Evolutionary conservation across 2,888 invertebrate genomes (phyloP).

Genomic region (Cetonia aurata): DNA sequence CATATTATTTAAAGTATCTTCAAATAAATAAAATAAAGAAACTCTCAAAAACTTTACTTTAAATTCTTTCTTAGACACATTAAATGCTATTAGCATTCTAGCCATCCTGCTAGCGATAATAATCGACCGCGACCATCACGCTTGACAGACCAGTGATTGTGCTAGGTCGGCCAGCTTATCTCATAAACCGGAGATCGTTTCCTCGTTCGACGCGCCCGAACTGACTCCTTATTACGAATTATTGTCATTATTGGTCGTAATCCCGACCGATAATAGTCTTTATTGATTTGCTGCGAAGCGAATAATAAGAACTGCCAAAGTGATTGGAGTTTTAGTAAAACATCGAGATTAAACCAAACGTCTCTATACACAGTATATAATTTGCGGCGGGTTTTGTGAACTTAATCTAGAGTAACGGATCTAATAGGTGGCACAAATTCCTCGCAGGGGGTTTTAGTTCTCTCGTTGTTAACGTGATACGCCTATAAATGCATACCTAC

Average conservation of each 20-base stretch:
- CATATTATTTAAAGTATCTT: no score
- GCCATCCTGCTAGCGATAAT: background rate
- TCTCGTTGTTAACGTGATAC: background rate
- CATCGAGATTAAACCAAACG: slow-evolving; percentile 5
- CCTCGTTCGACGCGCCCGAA: slow-evolving; percentile 18
- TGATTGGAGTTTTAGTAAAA: slow-evolving; percentile 21
- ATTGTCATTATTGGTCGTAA: slow-evolving; percentile 26
- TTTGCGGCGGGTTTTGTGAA: slow-evolving; percentile 18
- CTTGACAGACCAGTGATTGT: slow-evolving; percentile 21
- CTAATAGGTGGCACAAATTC: slow-evolving; percentile 15
- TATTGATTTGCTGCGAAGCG: slow-evolving; percentile 7
- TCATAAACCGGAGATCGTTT: slow-evolving; percentile 13
- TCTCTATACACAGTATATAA: slow-evolving; percentile 6
- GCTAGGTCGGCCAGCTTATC: slow-evolving; percentile 8
- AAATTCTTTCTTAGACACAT: no score
- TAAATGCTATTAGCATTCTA: background rate
- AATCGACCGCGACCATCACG: slow-evolving; percentile 13
- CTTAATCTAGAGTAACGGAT: slow-evolving; percentile 16
- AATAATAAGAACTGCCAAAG: slow-evolving; percentile 11
- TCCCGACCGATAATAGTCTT: slow-evolving; percentile 15
- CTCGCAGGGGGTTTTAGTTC: background rate
- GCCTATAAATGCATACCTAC: background rate
- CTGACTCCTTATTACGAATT: slow-evolving; percentile 17
- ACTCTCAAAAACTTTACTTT: no score
- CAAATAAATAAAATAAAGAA: no score